Conservation (phyloP, 2,888 invertebrate species). For the Tolmerus cingulatus region DNA sequence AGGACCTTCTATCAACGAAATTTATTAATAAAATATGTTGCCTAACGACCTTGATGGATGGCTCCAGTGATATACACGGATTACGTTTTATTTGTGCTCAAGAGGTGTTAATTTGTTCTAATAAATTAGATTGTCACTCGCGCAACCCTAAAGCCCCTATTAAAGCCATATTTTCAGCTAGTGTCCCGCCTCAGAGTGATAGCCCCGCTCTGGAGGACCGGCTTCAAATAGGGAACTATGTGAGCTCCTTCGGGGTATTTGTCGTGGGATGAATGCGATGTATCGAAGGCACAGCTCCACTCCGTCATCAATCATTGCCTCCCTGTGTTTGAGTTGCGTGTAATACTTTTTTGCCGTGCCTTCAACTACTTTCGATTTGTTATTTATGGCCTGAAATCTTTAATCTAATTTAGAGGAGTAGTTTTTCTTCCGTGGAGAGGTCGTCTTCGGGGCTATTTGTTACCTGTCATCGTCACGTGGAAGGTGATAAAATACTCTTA, state of each 20-base stretch:
- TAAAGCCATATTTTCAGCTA: constrained; percentile 25
- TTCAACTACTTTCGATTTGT: constrained; percentile 35
- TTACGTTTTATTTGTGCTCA: constrained; percentile 3
- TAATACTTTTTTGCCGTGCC: constrained; percentile 27
- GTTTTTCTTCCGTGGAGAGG: constrained; percentile 12
- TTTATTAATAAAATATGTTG: constrained; percentile 23
- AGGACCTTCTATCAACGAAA: background rate
- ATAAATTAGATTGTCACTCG: constrained; percentile 25
- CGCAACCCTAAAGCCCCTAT: background rate
- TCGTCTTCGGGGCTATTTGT: background rate
- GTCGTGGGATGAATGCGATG: background rate
- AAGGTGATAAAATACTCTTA: constrained; percentile 37
- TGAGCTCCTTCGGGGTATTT: background rate
- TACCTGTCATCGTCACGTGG: constrained; percentile 38
- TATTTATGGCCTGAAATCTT: constrained; percentile 38
- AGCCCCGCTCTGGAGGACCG: background rate
- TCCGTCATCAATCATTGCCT: constrained; percentile 26
- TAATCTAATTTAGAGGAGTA: constrained; percentile 37
- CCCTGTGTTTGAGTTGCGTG: constrained; percentile 23
- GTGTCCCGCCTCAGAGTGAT: constrained; percentile 10
- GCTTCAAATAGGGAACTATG: background rate
- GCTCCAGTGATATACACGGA: background rate
- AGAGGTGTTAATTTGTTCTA: constrained; percentile 27
- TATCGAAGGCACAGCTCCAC: background rate
- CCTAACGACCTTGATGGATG: constrained; percentile 13